These are phyloP conservation scores for Bos indicus DNA, from an alignment of 2,113 vertebrate species.

Conservation along the genomic window DNA sequence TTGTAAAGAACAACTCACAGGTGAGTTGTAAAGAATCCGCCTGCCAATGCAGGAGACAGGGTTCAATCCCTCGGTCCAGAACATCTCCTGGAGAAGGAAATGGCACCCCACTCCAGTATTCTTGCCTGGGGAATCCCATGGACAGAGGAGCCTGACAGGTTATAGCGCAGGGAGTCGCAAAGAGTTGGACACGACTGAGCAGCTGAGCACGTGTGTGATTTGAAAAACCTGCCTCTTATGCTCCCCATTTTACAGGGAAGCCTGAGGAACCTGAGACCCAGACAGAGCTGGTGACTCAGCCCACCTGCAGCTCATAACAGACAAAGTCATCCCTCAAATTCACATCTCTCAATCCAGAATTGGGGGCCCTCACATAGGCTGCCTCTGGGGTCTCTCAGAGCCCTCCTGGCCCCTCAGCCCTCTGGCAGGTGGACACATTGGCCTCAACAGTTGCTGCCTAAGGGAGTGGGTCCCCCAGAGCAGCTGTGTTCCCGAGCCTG, in stretches of 20 bases:
- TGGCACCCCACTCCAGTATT: not conserved
- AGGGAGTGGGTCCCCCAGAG: not conserved
- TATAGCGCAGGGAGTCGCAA: not conserved
- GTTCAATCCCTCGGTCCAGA: not conserved
- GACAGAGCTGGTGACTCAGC: not conserved
- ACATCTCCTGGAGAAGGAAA: not conserved
- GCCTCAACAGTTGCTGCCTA: not conserved
- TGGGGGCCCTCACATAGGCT: accelerated
- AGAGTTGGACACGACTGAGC: not conserved
- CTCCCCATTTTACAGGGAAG: not conserved
- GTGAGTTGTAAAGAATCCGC: not conserved
- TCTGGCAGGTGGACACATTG: not conserved
- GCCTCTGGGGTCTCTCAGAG: not conserved
- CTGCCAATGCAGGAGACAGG: not conserved
- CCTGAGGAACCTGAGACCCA: not conserved
- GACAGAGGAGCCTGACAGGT: not conserved
- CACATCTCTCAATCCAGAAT: not conserved
- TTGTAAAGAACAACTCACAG: no score
- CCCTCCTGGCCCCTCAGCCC: not conserved
- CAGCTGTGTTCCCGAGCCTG: not conserved
- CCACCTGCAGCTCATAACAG: not conserved
- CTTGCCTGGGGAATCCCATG: not conserved
- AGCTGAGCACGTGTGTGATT: not conserved
- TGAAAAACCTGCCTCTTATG: not conserved
- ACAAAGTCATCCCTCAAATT: not conserved